Percentiles rank a stretch among this genome's conserved stretches.
Conservation (phyloP, 2,888 invertebrate genomes). For the Drosophila mayaguana region DNA sequence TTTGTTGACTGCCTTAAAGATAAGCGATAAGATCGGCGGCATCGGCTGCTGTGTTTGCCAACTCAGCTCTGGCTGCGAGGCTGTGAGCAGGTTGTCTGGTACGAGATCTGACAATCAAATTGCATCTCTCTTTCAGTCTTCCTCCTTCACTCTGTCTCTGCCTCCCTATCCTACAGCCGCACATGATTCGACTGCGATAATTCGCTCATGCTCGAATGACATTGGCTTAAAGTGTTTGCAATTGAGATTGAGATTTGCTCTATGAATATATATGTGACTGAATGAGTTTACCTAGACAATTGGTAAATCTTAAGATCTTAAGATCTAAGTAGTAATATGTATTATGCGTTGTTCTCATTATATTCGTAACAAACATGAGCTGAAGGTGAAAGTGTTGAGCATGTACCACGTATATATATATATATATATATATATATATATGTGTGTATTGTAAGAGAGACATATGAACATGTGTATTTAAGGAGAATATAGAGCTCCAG, state of each 20-base stretch:
- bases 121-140: conserved; percentile 22
- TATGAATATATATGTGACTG: not conserved
- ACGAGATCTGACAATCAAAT: conserved; percentile 49
- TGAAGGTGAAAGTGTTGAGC: too few relatives aligned
- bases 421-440: too few relatives aligned
- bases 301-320: not conserved
- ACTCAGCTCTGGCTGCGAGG: conserved; percentile 18
- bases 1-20: conserved; percentile 56
- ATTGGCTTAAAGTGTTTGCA: not conserved
- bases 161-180: not conserved
- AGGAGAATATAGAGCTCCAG: too few relatives aligned
- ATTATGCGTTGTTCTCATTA: not conserved
- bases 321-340: not conserved
- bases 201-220: conserved; percentile 5
- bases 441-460: too few relatives aligned
- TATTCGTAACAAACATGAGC: not conserved
- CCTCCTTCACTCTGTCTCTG: not conserved
- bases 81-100: conserved; percentile 4
- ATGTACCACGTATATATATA: too few relatives aligned
- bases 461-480: too few relatives aligned
- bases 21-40: conserved; percentile 66
- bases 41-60: conserved; percentile 58
- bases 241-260: not conserved
- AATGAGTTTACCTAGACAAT: not conserved
- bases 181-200: not conserved